phyloP scores from a whole-genome alignment of 92 coral and sea anemone species.

The Isaurus tuberculatus region DNA sequence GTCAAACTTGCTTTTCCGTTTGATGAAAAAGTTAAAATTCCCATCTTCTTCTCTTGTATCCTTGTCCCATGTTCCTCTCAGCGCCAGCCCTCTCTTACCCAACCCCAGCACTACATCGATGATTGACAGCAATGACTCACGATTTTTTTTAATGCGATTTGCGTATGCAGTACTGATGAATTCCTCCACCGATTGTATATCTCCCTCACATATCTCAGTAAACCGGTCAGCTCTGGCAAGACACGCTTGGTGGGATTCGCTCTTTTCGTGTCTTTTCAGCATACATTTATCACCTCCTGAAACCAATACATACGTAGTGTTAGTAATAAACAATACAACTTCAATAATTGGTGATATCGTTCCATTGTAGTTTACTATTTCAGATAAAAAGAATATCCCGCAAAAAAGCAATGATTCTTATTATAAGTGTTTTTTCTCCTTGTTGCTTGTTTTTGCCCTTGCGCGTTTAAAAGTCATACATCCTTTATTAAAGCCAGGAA shows the following conservation, averaged over 20 bases:
- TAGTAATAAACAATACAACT: conserved; percentile 46
- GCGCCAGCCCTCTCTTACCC: conserved; percentile 43
- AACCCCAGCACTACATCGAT: conserved; percentile 48
- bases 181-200: conserved; percentile 36
- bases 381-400: conserved; percentile 49
- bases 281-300: conserved; percentile 43
- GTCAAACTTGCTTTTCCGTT: conserved; percentile 49
- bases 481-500: conserved; percentile 48
- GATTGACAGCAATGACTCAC: conserved; percentile 46
- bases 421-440: conserved; percentile 45
- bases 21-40: conserved; percentile 46
- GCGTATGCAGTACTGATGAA: conserved; percentile 43
- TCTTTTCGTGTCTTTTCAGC: conserved; percentile 46
- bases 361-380: conserved; percentile 46
- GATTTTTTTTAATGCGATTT: conserved; percentile 48
- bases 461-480: conserved; percentile 52
- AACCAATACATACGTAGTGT: conserved; percentile 38
- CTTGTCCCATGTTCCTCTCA: conserved; percentile 50
- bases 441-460: conserved; percentile 50
- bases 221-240: conserved; percentile 44
- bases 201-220: conserved; percentile 47
- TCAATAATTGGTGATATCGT: conserved; percentile 47
- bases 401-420: conserved; percentile 48
- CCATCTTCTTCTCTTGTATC: conserved; percentile 49
- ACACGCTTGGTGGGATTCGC: conserved; percentile 43